phyloP scores from a whole-genome alignment of 2,888 invertebrate genomes.

The Eustalomyia histrio region DNA sequence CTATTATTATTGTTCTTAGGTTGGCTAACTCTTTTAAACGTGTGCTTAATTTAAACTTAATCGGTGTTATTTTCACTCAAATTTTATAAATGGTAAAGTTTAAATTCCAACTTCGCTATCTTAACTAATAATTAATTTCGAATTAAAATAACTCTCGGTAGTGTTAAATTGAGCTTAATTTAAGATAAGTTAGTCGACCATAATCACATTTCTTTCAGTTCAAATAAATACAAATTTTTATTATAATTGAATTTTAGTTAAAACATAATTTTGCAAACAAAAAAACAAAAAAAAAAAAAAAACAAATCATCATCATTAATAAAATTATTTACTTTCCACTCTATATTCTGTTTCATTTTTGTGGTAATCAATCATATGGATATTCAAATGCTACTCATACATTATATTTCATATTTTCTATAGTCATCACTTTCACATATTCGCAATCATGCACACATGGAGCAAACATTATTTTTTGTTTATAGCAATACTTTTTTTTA shows the following conservation, averaged over 20 bases:
- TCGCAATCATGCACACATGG: not conserved
- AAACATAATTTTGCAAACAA: constrained; percentile 18
- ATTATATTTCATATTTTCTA: constrained; percentile 16
- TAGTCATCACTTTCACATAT: not conserved
- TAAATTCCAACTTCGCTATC: no score
- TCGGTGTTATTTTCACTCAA: no score
- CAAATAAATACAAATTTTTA: not conserved
- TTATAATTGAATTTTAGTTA: constrained; percentile 32
- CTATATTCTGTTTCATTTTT: constrained; percentile 22
- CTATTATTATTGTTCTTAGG: no score
- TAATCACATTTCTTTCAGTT: no score
- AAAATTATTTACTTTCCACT: constrained; percentile 54
- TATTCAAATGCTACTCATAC: constrained; percentile 57
- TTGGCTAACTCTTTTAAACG: no score
- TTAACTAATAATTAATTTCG: no score
- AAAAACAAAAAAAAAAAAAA: not conserved
- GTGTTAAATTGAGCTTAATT: no score
- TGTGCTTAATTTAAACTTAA: no score
- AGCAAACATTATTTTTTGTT: not conserved
- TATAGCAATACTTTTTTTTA: not conserved
- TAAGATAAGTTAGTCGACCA: no score
- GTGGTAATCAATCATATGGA: constrained; percentile 62
- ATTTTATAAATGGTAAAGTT: no score
- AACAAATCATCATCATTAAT: constrained; percentile 51
- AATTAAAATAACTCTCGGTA: no score